A percentile compares a stretch with the other conserved stretches of the same genome.
These are phyloP conservation scores for Ophioderma brevispina DNA, from an alignment of 35 echinoderm and acorn worm species.

Conservation along the genomic window DNA sequence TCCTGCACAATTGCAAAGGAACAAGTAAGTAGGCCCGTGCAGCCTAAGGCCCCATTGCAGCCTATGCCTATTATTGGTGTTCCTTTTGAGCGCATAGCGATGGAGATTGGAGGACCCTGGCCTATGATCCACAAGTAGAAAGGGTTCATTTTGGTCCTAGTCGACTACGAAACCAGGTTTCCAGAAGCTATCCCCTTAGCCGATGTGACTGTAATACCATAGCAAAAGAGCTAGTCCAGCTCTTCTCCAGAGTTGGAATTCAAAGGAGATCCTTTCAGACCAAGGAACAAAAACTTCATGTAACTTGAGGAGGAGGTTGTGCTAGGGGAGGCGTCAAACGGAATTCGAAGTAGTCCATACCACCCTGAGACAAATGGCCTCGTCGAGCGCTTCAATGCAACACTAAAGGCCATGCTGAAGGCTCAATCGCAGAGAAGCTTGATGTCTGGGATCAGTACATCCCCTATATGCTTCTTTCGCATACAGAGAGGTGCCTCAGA, in stretches of 20 bases:
- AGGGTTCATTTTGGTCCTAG: slow-evolving; percentile 44
- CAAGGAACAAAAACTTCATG: slow-evolving; percentile 76
- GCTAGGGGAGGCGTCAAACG: slow-evolving; percentile 19
- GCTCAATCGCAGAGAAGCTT: background rate
- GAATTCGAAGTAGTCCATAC: slow-evolving; percentile 53
- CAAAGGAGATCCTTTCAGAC: slow-evolving; percentile 60
- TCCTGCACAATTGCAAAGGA: slow-evolving; percentile 54
- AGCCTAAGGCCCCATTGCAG: slow-evolving; percentile 17
- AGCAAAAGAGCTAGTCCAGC: background rate
- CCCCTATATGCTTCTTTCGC: slow-evolving; percentile 56
- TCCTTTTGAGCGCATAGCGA: slow-evolving; percentile 50
- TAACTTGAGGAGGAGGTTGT: slow-evolving; percentile 27
- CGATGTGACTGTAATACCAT: slow-evolving; percentile 36
- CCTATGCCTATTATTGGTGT: slow-evolving; percentile 64
- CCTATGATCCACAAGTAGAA: slow-evolving; percentile 46
- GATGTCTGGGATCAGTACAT: slow-evolving; percentile 60
- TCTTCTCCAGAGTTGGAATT: slow-evolving; percentile 48
- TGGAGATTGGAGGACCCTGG: slow-evolving; percentile 68
- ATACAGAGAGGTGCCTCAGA: slow-evolving; percentile 50
- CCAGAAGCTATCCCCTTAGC: slow-evolving; percentile 54
- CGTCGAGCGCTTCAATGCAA: slow-evolving; percentile 18
- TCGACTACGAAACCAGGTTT: slow-evolving; percentile 44
- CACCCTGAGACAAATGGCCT: slow-evolving; percentile 52
- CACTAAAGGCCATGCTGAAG: slow-evolving; percentile 24
- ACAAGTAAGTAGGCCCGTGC: slow-evolving; percentile 54